Evolutionary conservation across 1,140 invertebrate genomes (phyloP).

Genomic region (Nasonia longicornis): DNA sequence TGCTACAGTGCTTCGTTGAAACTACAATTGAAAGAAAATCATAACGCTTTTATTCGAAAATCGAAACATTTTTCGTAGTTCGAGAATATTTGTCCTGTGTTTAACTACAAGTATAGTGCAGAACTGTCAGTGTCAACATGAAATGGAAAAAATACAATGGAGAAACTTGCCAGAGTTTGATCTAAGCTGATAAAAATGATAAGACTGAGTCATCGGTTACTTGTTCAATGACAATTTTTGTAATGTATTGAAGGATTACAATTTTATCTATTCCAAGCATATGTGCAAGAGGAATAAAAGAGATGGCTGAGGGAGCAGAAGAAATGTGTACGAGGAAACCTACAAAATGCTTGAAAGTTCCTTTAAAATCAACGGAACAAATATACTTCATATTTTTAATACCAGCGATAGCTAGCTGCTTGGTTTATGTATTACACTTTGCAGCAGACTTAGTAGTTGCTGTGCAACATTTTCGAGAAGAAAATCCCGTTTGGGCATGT

Average conservation of each 20-base stretch:
- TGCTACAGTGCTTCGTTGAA: too few species aligned
- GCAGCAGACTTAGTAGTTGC: slow-evolving; percentile 67
- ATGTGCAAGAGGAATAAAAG: slow-evolving; percentile 27
- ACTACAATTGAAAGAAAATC: background rate
- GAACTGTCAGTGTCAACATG: background rate
- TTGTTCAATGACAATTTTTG: background rate
- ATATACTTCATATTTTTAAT: slow-evolving; percentile 67
- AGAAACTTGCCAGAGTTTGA: slow-evolving; percentile 32
- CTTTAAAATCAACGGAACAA: slow-evolving; percentile 69
- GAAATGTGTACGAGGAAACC: slow-evolving; percentile 55
- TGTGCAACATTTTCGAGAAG: slow-evolving; percentile 67
- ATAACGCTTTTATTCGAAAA: background rate
- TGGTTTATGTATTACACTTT: slow-evolving; percentile 67
- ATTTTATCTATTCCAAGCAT: background rate
- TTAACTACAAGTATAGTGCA: background rate
- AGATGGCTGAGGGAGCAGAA: slow-evolving; percentile 51
- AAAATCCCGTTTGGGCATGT: slow-evolving; percentile 66
- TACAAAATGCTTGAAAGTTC: slow-evolving; percentile 57
- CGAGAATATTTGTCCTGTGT: background rate
- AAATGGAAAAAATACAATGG: slow-evolving; percentile 5
- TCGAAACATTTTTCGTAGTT: background rate
- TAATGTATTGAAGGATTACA: background rate
- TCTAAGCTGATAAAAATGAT: slow-evolving; percentile 32
- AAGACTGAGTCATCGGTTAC: background rate
- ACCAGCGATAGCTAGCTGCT: slow-evolving; percentile 63